These are phyloP conservation scores for Gallirallus australis DNA, from an alignment of 2,797 vertebrate species.

Conservation along the genomic window DNA sequence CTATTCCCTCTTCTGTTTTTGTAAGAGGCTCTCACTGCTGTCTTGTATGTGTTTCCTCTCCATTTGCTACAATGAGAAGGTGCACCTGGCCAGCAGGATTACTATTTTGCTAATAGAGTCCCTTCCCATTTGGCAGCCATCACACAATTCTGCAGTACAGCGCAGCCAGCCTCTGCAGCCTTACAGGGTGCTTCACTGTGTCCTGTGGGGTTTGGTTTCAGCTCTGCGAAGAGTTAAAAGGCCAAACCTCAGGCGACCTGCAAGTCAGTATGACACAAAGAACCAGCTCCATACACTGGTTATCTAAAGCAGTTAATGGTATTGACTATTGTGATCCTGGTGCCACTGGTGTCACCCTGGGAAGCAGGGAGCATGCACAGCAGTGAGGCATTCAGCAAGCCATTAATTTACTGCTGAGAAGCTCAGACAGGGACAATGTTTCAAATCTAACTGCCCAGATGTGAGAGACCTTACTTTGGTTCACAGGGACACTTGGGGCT, in stretches of 20 bases:
- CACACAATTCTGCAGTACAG: neutral
- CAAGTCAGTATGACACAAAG: neutral
- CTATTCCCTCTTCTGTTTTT: neutral
- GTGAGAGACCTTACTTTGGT: neutral
- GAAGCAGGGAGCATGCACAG: neutral
- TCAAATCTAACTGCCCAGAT: no score
- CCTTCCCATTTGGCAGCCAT: neutral
- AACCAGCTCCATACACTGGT: neutral
- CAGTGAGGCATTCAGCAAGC: neutral
- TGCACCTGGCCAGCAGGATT: neutral
- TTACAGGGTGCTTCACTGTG: neutral
- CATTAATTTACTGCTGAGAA: neutral
- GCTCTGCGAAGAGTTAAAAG: neutral
- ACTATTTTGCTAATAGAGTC: neutral
- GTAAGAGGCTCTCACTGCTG: neutral
- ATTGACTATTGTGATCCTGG: neutral
- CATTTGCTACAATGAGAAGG: neutral
- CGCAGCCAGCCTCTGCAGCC: neutral
- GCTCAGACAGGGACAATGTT: neutral
- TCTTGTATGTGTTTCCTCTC: neutral
- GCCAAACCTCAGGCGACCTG: neutral
- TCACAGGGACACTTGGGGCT: neutral
- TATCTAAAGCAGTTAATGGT: neutral
- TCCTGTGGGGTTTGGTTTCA: neutral
- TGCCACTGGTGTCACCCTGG: neutral